phyloP scores from a whole-genome alignment of 2,888 invertebrate genomes.

The Eupithecia subumbrata region DNA sequence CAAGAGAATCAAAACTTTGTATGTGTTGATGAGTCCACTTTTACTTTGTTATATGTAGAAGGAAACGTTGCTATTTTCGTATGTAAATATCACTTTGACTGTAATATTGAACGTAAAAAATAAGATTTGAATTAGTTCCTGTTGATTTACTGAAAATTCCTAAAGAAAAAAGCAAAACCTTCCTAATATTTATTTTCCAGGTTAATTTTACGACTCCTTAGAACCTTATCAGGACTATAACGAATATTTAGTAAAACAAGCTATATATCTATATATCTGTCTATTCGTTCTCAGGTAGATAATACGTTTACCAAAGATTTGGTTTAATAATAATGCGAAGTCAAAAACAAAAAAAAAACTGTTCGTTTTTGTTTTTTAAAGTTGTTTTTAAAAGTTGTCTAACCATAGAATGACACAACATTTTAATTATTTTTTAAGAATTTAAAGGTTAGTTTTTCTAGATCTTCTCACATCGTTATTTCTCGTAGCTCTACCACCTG shows the following conservation, averaged over 20 bases:
- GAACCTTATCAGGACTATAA: background rate
- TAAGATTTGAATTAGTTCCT: background rate
- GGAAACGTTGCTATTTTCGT: background rate
- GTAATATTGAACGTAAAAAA: background rate
- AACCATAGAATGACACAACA: too few species aligned
- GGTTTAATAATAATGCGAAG: too few species aligned
- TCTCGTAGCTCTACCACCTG: background rate
- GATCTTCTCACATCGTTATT: background rate
- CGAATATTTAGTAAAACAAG: too few species aligned
- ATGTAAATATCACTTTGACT: background rate
- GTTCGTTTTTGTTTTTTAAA: too few species aligned
- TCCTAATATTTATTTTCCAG: background rate
- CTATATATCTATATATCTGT: background rate
- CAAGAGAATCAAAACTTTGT: slow-evolving; percentile 2
- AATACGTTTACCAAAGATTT: background rate
- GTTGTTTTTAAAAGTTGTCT: too few species aligned
- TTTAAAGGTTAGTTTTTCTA: background rate
- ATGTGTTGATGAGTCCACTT: background rate
- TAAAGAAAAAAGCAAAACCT: background rate
- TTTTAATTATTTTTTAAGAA: too few species aligned
- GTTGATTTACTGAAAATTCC: background rate
- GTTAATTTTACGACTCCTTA: background rate
- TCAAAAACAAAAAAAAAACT: too few species aligned
- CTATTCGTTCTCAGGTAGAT: background rate
- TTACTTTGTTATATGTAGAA: background rate